Percentiles rank a stretch among this genome's conserved stretches.
Conservation (phyloP, 2,797 vertebrate species). For the Parotocinclus haroldoi region DNA sequence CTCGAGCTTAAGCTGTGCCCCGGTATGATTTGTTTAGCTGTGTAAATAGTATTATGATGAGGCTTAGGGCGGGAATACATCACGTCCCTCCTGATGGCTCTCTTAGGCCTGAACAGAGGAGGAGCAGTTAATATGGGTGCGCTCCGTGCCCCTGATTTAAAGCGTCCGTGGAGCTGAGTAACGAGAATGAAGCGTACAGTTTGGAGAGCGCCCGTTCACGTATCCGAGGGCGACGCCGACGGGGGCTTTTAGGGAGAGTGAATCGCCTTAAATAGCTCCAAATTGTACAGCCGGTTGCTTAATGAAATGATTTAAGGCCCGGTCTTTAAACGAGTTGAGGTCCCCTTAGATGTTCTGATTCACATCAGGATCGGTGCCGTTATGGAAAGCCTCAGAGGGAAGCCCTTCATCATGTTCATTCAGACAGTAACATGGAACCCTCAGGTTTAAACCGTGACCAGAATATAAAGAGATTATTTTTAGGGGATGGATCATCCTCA, state of each 20-base stretch:
- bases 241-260: neutral
- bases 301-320: slow-evolving; percentile 29
- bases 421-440: neutral
- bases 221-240: neutral
- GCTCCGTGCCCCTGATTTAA: neutral
- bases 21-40: slow-evolving; percentile 41
- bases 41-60: slow-evolving; percentile 39
- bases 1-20: slow-evolving; percentile 22
- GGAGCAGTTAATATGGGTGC: neutral
- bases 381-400: slow-evolving; percentile 16
- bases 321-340: too few relatives aligned
- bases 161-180: neutral
- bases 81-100: slow-evolving; percentile 42
- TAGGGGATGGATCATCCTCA: too few relatives aligned
- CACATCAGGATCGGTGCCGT: slow-evolving; percentile 28
- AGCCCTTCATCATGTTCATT: slow-evolving; percentile 9
- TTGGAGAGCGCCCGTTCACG: neutral
- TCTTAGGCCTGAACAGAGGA: neutral
- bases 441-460: slow-evolving; percentile 7
- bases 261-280: neutral
- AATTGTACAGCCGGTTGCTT: slow-evolving; percentile 36
- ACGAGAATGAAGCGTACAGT: neutral
- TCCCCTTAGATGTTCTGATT: slow-evolving; percentile 28
- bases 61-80: slow-evolving; percentile 12
- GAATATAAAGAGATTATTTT: too few relatives aligned